phyloP scores from a whole-genome alignment of 2,888 invertebrate genomes.

The Blastobasis lacticolella region DNA sequence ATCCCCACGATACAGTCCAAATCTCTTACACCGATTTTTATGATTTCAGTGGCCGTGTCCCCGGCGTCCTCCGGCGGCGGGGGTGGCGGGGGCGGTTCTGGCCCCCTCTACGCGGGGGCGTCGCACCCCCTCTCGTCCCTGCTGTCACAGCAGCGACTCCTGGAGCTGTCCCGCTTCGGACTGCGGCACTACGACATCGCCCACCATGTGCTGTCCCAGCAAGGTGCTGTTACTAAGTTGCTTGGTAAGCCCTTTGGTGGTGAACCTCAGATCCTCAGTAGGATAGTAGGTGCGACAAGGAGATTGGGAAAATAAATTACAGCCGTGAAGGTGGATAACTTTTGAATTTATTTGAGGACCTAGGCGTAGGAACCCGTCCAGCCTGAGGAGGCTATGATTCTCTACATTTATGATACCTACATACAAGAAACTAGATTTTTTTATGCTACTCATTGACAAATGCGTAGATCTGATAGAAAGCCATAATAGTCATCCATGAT shows the following conservation, averaged over 20 bases:
- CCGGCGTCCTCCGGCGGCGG: slow-evolving; percentile 68
- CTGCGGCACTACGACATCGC: slow-evolving; percentile 92
- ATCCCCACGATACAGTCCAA: too few relatives aligned
- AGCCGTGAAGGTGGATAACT: too few relatives aligned
- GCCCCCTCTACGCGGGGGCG: slow-evolving; percentile 61
- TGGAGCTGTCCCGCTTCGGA: slow-evolving; percentile 87
- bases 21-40: background rate
- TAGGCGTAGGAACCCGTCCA: too few relatives aligned
- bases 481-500: too few relatives aligned
- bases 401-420: too few relatives aligned
- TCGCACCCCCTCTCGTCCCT: slow-evolving; percentile 80
- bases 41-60: slow-evolving; percentile 70
- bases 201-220: slow-evolving; percentile 91
- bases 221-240: slow-evolving; percentile 92
- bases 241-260: slow-evolving; percentile 78
- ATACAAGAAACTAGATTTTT: too few relatives aligned
- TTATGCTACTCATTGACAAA: too few relatives aligned
- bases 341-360: too few relatives aligned
- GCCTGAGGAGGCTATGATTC: too few relatives aligned
- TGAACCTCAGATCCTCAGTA: background rate
- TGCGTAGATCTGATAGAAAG: too few relatives aligned
- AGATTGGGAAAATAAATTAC: too few relatives aligned
- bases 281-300: too few relatives aligned
- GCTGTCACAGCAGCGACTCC: slow-evolving; percentile 84
- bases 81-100: slow-evolving; percentile 54